Conservation (phyloP, 2,797 vertebrate species). For the Nasua narica region DNA sequence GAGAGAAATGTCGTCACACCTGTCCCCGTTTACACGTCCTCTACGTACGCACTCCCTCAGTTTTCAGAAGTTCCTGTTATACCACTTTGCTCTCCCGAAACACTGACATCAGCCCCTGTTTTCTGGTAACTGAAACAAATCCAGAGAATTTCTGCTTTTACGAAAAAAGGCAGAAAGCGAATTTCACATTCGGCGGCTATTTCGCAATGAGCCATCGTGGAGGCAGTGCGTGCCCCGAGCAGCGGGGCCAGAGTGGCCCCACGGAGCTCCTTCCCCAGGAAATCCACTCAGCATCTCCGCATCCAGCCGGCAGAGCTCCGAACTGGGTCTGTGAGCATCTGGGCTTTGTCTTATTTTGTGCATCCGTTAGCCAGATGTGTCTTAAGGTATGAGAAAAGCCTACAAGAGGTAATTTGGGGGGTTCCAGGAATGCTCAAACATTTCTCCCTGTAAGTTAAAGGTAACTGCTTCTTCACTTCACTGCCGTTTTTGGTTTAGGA, state of each 20-base stretch:
- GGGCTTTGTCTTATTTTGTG: not conserved
- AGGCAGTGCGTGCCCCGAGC: not conserved
- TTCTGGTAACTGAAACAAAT: not conserved
- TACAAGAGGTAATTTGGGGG: not conserved
- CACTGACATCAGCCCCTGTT: not conserved
- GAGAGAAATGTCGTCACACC: not conserved
- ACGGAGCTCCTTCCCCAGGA: not conserved
- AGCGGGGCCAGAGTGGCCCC: not conserved
- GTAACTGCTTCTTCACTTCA: not conserved
- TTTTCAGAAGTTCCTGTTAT: not conserved
- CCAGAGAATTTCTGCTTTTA: not conserved
- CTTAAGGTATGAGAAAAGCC: not conserved
- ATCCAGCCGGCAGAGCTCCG: not conserved
- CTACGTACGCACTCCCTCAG: not conserved
- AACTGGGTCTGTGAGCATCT: not conserved
- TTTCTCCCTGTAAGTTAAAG: not conserved
- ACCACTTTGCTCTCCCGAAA: not conserved
- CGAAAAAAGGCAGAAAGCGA: not conserved
- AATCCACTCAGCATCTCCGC: not conserved
- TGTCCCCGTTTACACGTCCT: not conserved
- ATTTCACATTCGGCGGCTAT: not conserved
- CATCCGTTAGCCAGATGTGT: not conserved
- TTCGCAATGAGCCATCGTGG: not conserved
- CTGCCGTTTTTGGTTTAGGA: not conserved
- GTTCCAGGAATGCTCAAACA: not conserved